Evolutionary conservation across 2,797 vertebrate species (phyloP).

Genomic region (Malurus leucopterus): DNA sequence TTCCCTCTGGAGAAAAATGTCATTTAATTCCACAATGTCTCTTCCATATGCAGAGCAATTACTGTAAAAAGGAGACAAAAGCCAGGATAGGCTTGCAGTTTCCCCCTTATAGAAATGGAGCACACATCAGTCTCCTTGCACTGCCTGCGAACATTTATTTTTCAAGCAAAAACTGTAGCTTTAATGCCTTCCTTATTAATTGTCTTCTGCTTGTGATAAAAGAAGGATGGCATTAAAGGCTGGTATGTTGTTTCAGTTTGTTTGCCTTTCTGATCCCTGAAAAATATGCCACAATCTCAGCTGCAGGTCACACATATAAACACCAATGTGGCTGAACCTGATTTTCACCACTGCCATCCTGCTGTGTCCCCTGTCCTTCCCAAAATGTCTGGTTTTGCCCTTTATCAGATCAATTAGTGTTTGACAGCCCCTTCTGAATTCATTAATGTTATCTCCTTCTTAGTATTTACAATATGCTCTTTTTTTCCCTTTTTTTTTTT

Average conservation of each 20-base stretch:
- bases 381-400: not conserved
- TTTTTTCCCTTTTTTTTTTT: rapidly evolving
- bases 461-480: not conserved
- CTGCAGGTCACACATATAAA: not conserved
- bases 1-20: conserved; percentile 14
- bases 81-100: not conserved
- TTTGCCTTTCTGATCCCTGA: not conserved
- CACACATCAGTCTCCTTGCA: not conserved
- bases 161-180: not conserved
- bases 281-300: not conserved
- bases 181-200: not conserved
- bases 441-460: not conserved
- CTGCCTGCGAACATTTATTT: not conserved
- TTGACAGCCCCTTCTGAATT: not conserved
- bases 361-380: not conserved
- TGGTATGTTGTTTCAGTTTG: not conserved
- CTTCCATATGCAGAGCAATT: not conserved
- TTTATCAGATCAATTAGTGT: not conserved
- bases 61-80: not conserved
- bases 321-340: not conserved
- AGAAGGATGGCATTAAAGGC: not conserved
- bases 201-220: not conserved
- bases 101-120: not conserved
- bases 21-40: not conserved
- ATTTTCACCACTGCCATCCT: not conserved